phyloP scores from a whole-genome alignment of 2,113 vertebrate genomes.

The Choloepus hoffmanni region DNA sequence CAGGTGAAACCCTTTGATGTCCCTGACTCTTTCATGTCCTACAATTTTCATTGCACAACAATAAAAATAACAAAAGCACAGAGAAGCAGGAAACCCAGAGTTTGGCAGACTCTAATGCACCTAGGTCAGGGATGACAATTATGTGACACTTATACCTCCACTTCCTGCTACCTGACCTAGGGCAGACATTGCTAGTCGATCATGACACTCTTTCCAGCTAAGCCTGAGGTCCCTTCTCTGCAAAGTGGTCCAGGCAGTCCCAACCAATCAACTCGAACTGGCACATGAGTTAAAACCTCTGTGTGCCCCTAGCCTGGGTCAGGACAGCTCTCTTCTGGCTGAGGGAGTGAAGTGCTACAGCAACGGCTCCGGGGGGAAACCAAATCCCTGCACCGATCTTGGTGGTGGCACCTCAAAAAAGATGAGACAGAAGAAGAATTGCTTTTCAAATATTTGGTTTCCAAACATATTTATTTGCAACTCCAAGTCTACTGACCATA shows the following conservation, averaged over 20 bases:
- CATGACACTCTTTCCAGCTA: neutral
- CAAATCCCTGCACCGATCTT: slow-evolving; percentile 71
- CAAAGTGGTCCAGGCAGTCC: neutral
- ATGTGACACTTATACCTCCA: neutral
- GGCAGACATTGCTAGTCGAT: slow-evolving; percentile 64
- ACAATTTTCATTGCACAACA: neutral
- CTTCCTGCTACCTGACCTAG: neutral
- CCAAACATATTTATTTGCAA: slow-evolving; percentile 81
- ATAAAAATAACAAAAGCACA: neutral
- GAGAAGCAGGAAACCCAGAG: neutral
- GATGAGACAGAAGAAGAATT: slow-evolving; percentile 65
- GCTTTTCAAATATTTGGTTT: slow-evolving; percentile 82
- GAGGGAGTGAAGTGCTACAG: neutral
- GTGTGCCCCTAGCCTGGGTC: neutral
- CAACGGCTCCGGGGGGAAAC: slow-evolving; percentile 48
- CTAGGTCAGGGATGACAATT: neutral
- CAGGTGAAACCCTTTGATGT: neutral
- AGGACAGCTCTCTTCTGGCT: slow-evolving; percentile 9
- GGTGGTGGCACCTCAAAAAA: slow-evolving; percentile 67
- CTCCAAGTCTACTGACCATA: slow-evolving; percentile 77
- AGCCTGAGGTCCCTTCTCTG: neutral
- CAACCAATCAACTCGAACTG: neutral
- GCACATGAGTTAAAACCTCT: neutral
- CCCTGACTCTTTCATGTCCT: neutral
- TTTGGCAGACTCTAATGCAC: neutral